Percentiles rank a stretch among this genome's conserved stretches.
Evolutionary conservation across 2,113 vertebrate species (phyloP).

Genomic region (Nematolebias whitei): DNA sequence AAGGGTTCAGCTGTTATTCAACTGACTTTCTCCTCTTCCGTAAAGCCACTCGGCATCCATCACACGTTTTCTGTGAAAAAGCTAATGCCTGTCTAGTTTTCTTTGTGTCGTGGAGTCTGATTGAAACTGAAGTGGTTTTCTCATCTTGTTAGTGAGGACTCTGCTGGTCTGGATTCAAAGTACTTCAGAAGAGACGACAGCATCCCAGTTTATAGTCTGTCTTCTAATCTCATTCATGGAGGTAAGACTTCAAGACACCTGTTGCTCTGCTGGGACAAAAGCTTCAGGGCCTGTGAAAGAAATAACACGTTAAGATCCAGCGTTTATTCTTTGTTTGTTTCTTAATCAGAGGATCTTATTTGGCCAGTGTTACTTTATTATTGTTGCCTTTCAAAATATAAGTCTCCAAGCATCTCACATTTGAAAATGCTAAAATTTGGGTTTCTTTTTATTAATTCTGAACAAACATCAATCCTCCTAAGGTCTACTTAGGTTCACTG

Average conservation of each 20-base stretch:
- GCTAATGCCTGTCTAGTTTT: neutral
- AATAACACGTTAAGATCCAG: neutral
- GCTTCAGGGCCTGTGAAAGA: neutral
- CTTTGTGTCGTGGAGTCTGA: neutral
- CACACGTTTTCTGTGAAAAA: neutral
- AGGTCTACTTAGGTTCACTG: no score
- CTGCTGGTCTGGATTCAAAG: slow-evolving; percentile 85
- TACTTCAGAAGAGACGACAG: slow-evolving; percentile 90
- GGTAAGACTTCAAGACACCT: slow-evolving; percentile 40
- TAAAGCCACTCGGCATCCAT: neutral
- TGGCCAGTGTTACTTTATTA: no score
- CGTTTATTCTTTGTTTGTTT: neutral
- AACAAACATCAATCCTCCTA: no score
- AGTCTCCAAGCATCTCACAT: no score
- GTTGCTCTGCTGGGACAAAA: neutral
- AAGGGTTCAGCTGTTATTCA: no score
- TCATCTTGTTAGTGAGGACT: slow-evolving; percentile 71
- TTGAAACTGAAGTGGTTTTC: neutral
- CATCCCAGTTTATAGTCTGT: slow-evolving; percentile 86
- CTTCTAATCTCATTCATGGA: slow-evolving; percentile 77
- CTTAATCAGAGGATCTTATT: neutral
- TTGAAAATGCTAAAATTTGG: no score
- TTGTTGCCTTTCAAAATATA: no score
- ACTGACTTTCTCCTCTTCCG: no score
- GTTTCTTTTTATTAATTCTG: no score